A percentile compares a stretch with the other conserved stretches of the same genome.
Evolutionary conservation across 2,797 vertebrate species (phyloP).

Genomic region (Ficedula albicollis): DNA sequence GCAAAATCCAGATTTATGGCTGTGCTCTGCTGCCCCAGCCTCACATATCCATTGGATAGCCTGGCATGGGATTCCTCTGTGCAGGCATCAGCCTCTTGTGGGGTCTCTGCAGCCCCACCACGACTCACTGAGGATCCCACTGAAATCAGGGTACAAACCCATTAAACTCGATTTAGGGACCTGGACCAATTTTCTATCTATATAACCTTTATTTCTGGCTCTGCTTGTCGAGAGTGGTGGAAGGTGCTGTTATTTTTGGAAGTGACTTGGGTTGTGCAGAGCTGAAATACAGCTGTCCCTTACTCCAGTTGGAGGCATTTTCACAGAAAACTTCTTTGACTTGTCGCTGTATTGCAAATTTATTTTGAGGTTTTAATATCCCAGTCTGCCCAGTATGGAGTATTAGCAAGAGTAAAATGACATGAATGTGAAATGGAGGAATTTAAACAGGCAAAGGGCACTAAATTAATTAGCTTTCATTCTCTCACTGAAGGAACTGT

Average conservation of each 20-base stretch:
- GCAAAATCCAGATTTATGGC: neutral
- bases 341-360: neutral
- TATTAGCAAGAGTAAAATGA: neutral
- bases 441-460: conserved; percentile 37
- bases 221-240: neutral
- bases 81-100: rapidly evolving
- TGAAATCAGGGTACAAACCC: neutral
- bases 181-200: neutral
- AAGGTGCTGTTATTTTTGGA: conserved; percentile 44
- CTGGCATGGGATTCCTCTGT: neutral
- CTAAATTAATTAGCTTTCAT: conserved; percentile 28
- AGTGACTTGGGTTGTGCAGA: neutral
- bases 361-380: neutral
- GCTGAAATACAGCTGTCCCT: conserved; percentile 12
- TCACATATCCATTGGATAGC: rapidly evolving
- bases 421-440: conserved; percentile 11
- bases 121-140: neutral
- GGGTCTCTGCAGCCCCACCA: neutral
- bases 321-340: conserved; percentile 39
- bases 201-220: neutral
- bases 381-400: neutral
- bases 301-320: conserved; percentile 28
- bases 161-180: neutral
- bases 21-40: neutral
- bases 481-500: neutral